A percentile compares a stretch with the other conserved stretches of the same genome.
Evolutionary conservation across 2,797 vertebrate genomes (phyloP).

Genomic region (Meda fulgida): DNA sequence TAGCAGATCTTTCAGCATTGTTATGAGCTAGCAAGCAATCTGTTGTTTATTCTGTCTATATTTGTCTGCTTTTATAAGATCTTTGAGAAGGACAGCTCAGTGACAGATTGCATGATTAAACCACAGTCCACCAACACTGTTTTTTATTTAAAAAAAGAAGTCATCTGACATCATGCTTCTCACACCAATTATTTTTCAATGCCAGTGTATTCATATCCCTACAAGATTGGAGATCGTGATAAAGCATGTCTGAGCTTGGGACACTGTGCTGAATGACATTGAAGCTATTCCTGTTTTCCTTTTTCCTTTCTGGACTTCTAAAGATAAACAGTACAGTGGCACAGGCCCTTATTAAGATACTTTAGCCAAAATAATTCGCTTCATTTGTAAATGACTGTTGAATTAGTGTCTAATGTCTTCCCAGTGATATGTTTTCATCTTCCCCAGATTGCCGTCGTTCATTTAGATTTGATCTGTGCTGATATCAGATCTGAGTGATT

Average conservation of each 20-base stretch:
- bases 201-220: conserved; percentile 7
- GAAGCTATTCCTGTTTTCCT: conserved; percentile 13
- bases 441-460: not conserved
- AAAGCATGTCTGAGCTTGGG: not conserved
- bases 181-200: conserved; percentile 21
- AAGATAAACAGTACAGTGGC: conserved; percentile 11
- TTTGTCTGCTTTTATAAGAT: conserved; percentile 18
- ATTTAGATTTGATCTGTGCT: conserved; percentile 5
- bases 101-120: conserved; percentile 7
- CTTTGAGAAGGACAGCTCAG: not conserved
- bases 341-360: not conserved
- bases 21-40: not conserved
- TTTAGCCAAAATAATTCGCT: conserved; percentile 6
- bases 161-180: conserved; percentile 15
- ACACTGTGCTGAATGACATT: conserved; percentile 19
- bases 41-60: conserved; percentile 23
- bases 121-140: not conserved
- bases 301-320: not conserved
- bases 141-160: not conserved
- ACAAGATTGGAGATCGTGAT: not conserved
- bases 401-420: conserved; percentile 22
- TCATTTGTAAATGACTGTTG: conserved; percentile 21
- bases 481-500: conserved; percentile 24
- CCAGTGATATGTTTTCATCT: conserved; percentile 4
- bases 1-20: conserved; percentile 12